These are phyloP conservation scores for Labeo catla DNA, from an alignment of 2,113 vertebrate genomes.

Conservation along the genomic window DNA sequence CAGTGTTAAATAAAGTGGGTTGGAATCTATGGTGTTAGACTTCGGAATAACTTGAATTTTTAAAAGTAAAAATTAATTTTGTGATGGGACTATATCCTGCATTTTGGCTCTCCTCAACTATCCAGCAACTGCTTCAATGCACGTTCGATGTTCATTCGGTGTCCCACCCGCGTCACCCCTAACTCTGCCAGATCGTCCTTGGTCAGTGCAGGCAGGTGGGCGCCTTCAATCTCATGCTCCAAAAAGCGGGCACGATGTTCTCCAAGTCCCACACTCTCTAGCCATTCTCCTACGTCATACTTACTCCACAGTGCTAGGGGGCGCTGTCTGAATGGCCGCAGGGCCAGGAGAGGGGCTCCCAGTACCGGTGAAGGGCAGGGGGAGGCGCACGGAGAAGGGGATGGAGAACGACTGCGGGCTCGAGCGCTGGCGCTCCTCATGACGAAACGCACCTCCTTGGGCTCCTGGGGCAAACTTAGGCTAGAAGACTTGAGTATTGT, in stretches of 20 bases:
- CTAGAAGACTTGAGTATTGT: slow-evolving; percentile 99
- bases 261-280: slow-evolving; percentile 95
- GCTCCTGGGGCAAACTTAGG: slow-evolving; percentile 95
- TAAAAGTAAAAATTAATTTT: background rate
- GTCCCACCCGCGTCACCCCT: slow-evolving; percentile 96
- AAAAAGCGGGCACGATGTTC: slow-evolving; percentile 97
- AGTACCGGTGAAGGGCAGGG: slow-evolving; percentile 86
- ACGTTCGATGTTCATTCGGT: slow-evolving; percentile 98
- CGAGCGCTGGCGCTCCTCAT: slow-evolving; percentile 94
- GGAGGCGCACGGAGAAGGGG: slow-evolving; percentile 85
- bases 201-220: slow-evolving; percentile 93
- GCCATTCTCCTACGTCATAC: slow-evolving; percentile 97
- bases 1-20: slow-evolving; percentile 1
- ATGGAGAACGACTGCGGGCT: slow-evolving; percentile 92
- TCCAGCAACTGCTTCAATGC: slow-evolving; percentile 93
- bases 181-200: slow-evolving; percentile 98
- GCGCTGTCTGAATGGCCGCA: slow-evolving; percentile 93
- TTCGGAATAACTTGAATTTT: background rate
- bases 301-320: slow-evolving; percentile 96
- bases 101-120: slow-evolving; percentile 79
- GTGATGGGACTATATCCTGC: slow-evolving; percentile 37
- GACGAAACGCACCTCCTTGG: slow-evolving; percentile 97
- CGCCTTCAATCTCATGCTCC: slow-evolving; percentile 97
- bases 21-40: background rate
- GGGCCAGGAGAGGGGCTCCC: slow-evolving; percentile 82